These are phyloP conservation scores for Noctua fimbriata DNA, from an alignment of 2,888 invertebrate species.

Conservation along the genomic window DNA sequence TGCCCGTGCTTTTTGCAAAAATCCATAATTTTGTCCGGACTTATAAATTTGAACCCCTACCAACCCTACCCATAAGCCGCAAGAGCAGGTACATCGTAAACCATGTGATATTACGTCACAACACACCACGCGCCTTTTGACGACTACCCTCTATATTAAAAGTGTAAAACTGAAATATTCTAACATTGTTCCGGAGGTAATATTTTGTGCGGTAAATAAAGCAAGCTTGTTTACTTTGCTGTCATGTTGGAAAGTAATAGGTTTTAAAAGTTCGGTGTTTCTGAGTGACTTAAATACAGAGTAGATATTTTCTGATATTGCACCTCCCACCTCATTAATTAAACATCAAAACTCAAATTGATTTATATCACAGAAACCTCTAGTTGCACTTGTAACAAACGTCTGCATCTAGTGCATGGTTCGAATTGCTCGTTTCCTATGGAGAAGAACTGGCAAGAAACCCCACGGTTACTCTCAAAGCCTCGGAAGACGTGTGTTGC, in stretches of 20 bases:
- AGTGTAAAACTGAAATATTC: conserved; percentile 63
- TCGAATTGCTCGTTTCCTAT: neutral
- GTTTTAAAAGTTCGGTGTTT: neutral
- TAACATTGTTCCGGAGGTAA: conserved; percentile 51
- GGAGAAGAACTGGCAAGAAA: neutral
- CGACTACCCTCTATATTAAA: conserved; percentile 60
- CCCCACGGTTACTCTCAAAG: neutral
- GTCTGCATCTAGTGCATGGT: neutral
- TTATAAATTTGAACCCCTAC: neutral
- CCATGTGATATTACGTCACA: conserved; percentile 68
- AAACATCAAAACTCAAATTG: neutral
- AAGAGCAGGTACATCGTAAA: conserved; percentile 60
- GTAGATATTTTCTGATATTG: neutral
- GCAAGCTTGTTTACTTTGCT: conserved; percentile 25
- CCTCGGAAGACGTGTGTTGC: neutral
- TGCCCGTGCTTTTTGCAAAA: neutral
- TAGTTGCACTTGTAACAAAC: neutral
- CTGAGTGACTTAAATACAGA: neutral
- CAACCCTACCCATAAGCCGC: conserved; percentile 40
- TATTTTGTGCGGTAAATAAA: conserved; percentile 53
- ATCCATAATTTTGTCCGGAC: neutral
- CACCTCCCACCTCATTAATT: neutral
- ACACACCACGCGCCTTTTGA: conserved; percentile 47
- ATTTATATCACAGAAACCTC: neutral
- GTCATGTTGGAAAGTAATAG: conserved; percentile 12